phyloP scores from a whole-genome alignment of 2,797 vertebrate genomes.

The Pseudotriccus pelzelni region DNA sequence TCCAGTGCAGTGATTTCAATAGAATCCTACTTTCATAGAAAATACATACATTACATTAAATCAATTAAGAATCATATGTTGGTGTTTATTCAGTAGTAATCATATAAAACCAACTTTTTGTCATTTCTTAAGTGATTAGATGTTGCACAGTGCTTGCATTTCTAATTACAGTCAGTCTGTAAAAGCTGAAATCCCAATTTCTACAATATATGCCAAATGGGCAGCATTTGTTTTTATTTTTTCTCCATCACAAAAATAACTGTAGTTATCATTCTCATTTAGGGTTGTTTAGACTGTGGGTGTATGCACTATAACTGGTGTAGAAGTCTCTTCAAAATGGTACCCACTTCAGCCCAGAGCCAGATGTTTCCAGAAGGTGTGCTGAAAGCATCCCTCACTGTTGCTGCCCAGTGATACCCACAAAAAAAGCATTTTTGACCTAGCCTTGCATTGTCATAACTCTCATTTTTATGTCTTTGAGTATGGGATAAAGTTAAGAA shows the following conservation, averaged over 20 bases:
- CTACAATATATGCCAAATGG: background rate
- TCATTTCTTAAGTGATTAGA: conserved; percentile 43
- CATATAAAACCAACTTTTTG: conserved; percentile 50
- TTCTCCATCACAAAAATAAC: background rate
- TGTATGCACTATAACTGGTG: background rate
- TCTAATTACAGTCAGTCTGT: conserved; percentile 55
- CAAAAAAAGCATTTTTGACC: background rate
- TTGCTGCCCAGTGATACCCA: background rate
- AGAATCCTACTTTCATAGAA: background rate
- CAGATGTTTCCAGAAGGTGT: background rate
- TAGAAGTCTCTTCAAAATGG: background rate
- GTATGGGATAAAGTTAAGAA: background rate
- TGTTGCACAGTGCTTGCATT: conserved; percentile 26
- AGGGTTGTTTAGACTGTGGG: background rate
- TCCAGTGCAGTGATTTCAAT: background rate
- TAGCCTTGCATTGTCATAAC: background rate
- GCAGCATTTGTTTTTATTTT: conserved; percentile 23
- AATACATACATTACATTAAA: conserved; percentile 3
- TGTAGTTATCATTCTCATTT: conserved; percentile 16
- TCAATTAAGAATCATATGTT: conserved; percentile 52
- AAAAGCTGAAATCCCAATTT: conserved; percentile 39
- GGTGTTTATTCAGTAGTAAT: conserved; percentile 29
- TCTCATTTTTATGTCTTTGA: conserved; percentile 2
- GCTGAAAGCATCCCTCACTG: background rate
- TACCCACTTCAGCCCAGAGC: background rate